Evolutionary conservation across 2,797 vertebrate species (phyloP), one percentile per base, ranked within the genome.

Genomic region (Novumbra hubbsi): DNA sequence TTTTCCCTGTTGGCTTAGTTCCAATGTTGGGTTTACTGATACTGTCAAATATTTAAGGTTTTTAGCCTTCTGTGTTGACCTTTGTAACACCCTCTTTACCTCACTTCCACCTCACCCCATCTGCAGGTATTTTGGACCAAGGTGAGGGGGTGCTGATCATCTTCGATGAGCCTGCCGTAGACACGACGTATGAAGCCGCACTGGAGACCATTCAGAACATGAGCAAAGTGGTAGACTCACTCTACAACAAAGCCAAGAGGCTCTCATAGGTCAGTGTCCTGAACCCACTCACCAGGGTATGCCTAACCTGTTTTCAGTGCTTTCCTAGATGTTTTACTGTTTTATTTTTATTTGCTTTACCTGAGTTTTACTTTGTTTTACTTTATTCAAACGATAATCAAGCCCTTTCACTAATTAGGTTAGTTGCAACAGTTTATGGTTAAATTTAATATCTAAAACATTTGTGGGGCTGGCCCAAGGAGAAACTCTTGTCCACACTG

Each of bases 191-290:
- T 0, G 96, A 96, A 91, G 95, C 95, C 0, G 95, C 96, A 74
- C 93, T 98, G 81, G 97, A 98, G 93, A 98, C 96, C 66, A 96
- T 98, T 84, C 96, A 98, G 90, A 98, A 97, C 85, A 97, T 98
- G 96, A 98, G 97, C 87, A 98, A 97, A 95, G 97, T 98, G 91
- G 97, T 98, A 76, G 97, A 98, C 94, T 97, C 97, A 0, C 96
- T 98, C 87, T 98, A 98, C 95, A 98, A 97, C 95, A 98, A 98
- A 95, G 97, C 97, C 92, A 98, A 98, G 94, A 98, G 97, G 85
- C 90, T 98, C 71, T 96, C 97, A 96, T 98, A 98, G 95, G 96
- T 88, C 48, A n/a, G 2, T 11, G 24, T 30, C 55, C 4, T 48
- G 38, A 75, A 24, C 45, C 5, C 1, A 12, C 38, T 72, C 49